Percentiles rank a stretch among this genome's conserved stretches.
phyloP scores from a whole-genome alignment of 2,113 vertebrate genomes.

The Etia nguti region DNA sequence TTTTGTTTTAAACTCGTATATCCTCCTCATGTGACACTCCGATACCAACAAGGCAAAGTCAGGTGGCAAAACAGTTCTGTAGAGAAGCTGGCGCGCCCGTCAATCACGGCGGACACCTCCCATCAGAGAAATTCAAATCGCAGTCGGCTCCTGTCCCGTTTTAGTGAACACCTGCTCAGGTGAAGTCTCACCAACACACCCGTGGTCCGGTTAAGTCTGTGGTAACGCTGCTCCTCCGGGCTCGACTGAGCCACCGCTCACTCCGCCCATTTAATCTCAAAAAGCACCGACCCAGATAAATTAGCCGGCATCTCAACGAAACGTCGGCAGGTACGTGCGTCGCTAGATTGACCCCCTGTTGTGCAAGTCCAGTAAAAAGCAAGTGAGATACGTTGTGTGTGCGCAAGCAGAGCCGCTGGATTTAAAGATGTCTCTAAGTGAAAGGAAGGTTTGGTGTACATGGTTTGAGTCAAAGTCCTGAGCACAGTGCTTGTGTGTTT shows the following conservation, averaged over 20 bases:
- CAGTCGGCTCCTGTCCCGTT: not conserved
- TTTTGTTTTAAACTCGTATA: constrained; percentile 30
- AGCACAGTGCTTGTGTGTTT: constrained; percentile 55
- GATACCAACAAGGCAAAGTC: constrained; percentile 41
- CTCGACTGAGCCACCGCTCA: not conserved
- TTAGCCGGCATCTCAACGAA: not conserved
- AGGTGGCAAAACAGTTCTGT: constrained; percentile 24
- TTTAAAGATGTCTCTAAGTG: constrained; percentile 22
- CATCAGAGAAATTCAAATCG: constrained; percentile 15
- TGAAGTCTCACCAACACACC: not conserved
- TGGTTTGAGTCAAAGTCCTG: constrained; percentile 38
- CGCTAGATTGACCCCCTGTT: not conserved
- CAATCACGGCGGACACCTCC: not conserved
- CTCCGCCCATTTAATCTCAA: constrained; percentile 3
- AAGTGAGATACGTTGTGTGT: constrained; percentile 9
- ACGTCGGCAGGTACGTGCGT: not conserved
- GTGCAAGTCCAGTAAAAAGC: constrained; percentile 42
- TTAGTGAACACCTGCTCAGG: not conserved
- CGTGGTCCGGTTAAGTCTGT: not conserved
- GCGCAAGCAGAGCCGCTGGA: constrained; percentile 23
- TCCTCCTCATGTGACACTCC: constrained; percentile 26
- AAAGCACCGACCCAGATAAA: not conserved
- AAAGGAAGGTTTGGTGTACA: constrained; percentile 36
- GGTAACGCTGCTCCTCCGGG: not conserved
- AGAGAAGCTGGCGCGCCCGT: constrained; percentile 6